A percentile compares a stretch with the other conserved stretches of the same genome.
Conservation (phyloP, 2,797 vertebrate genomes). For the Pitangus sulphuratus region DNA sequence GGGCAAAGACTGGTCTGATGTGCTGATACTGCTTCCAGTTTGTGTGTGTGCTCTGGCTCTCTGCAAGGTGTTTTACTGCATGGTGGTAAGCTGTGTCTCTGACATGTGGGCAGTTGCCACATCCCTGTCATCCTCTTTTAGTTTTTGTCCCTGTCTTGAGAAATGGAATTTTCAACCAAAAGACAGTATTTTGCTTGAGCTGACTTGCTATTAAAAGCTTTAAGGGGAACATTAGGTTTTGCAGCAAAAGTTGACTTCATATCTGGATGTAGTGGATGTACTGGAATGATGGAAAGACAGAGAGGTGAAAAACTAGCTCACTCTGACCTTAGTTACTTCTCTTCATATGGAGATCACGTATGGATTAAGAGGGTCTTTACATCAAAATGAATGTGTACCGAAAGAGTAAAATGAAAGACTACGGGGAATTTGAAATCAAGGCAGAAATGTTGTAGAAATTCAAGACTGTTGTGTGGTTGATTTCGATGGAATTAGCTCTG, state of each 20-base stretch:
- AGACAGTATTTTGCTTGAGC: background rate
- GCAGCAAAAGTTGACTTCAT: background rate
- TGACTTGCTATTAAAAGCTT: background rate
- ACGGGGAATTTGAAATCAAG: background rate
- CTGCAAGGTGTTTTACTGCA: background rate
- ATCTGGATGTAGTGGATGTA: background rate
- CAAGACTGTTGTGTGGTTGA: background rate
- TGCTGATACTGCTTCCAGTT: background rate
- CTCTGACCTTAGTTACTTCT: conserved; percentile 11
- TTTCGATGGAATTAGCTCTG: background rate
- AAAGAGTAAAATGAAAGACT: background rate
- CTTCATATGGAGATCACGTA: background rate
- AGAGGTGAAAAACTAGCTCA: conserved; percentile 1
- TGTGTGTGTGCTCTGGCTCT: background rate
- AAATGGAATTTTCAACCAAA: background rate
- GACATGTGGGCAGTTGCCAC: background rate
- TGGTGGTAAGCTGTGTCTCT: background rate
- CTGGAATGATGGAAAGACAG: background rate
- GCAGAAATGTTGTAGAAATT: background rate
- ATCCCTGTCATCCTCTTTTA: background rate
- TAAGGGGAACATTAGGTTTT: background rate
- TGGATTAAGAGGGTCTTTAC: background rate
- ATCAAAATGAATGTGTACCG: background rate
- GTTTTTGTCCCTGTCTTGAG: background rate
- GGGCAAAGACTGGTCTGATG: background rate